Base-by-base conservation (phyloP, 2,888 invertebrate genomes). In the Callimorpha dominula region DNA sequence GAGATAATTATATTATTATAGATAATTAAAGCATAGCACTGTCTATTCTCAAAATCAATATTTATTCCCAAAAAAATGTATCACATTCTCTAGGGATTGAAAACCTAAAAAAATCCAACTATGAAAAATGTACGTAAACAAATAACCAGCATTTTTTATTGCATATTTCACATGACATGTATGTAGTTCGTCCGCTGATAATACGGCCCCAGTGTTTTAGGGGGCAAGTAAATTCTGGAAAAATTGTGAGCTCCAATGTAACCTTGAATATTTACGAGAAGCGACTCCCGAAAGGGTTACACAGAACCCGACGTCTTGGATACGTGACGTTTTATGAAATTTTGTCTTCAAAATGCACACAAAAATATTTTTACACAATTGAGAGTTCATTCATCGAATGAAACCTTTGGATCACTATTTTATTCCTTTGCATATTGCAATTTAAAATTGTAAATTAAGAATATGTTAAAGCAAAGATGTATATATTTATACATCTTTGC, bases 231-330 rank as follows among this genome's bases (percentile, higher is more conserved):
- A 90, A 92, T 92, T 92, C 88, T 80, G 84, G 89, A 91, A 91
- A 92, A 92, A 92, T 85, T 89, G 90, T 88, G 88, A 89, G 88
- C 88, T 82, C 85, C 85, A 88, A 87, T 87, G 87, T 92, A 92
- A 90, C 91, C 92, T 92, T 91, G 92, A 92, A 93, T 93, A 93
- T 93, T 93, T 91, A 93, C 91, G 90, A 89, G 88, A 81, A 79
- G 82, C 78, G 73, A 79, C 77, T 87, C 87, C 89, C 90, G 82
- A 86, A 91, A 92, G 92, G 91, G 91, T 91, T 91, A 78, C 74
- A 75, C 68, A 63, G 78, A 78, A 81, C 77, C 82, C 81, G 66
- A 65, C 78, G 75, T 73, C 76, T 76, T 73, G 83, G 85, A 82
- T 86, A 89, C 87, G 89, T 89, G 90, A 89, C 87, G 88, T 84